phyloP scores from a whole-genome alignment of 2,797 vertebrate genomes.

The Etheostoma perlongum region DNA sequence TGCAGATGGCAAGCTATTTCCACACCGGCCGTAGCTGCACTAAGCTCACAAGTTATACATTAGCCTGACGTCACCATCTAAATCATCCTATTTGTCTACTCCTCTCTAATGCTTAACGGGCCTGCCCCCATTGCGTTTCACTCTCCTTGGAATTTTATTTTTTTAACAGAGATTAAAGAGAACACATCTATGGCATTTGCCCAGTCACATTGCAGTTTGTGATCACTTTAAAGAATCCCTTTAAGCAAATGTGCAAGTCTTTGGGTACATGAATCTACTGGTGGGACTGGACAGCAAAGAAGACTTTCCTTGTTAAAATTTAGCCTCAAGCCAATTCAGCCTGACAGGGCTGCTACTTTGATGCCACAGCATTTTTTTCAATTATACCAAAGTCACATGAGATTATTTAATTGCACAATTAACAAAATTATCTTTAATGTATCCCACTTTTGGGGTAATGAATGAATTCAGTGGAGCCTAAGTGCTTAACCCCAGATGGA shows the following conservation, averaged over 20 bases:
- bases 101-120: constrained; percentile 27
- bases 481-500: constrained; percentile 75
- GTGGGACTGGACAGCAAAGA: constrained; percentile 19
- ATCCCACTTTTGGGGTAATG: constrained; percentile 67
- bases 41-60: constrained; percentile 54
- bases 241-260: constrained; percentile 15
- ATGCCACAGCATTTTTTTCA: constrained; percentile 69
- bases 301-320: constrained; percentile 53
- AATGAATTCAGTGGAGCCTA: constrained; percentile 74
- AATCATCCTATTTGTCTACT: constrained; percentile 49
- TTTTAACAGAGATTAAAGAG: constrained; percentile 20
- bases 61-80: constrained; percentile 57
- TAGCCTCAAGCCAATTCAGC: constrained; percentile 38
- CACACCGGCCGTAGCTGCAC: constrained; percentile 35
- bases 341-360: constrained; percentile 55
- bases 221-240: constrained; percentile 48
- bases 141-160: neutral
- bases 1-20: constrained; percentile 66
- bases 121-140: neutral
- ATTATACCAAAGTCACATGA: constrained; percentile 70
- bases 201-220: constrained; percentile 30
- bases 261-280: constrained; percentile 19
- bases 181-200: neutral
- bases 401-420: constrained; percentile 80
- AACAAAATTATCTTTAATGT: constrained; percentile 79